phyloP scores from a whole-genome alignment of 2,888 invertebrate species.

The Carterocephalus palaemon region DNA sequence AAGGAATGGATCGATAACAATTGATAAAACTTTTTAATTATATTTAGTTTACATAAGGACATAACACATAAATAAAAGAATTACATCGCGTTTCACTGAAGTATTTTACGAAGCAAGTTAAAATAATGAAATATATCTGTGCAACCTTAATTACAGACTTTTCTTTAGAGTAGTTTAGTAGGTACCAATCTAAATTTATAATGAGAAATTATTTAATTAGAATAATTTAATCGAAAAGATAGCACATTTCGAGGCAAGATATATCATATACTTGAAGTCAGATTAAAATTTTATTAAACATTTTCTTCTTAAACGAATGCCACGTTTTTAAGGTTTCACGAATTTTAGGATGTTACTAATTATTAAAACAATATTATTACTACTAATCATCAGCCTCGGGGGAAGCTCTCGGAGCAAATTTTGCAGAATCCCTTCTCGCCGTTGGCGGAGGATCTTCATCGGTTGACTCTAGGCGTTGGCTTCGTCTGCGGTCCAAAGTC shows the following conservation, averaged over 20 bases:
- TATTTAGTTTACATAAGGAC: conserved; percentile 16
- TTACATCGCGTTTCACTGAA: conserved; percentile 9
- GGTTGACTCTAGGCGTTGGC: conserved; percentile 34
- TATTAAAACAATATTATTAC: conserved; percentile 41
- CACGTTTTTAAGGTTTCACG: conserved; percentile 16
- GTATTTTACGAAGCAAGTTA: conserved; percentile 16
- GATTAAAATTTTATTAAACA: conserved; percentile 15
- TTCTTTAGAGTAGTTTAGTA: too few relatives aligned
- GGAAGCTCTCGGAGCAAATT: conserved; percentile 50
- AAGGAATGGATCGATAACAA: too few relatives aligned
- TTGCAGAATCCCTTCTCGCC: conserved; percentile 32
- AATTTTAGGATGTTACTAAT: conserved; percentile 11
- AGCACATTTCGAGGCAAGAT: conserved; percentile 18
- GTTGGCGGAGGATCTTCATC: conserved; percentile 44
- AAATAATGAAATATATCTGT: conserved; percentile 2
- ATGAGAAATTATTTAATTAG: conserved; percentile 5
- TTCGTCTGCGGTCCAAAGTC: conserved; percentile 66
- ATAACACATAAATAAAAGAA: conserved; percentile 11
- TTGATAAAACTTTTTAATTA: conserved; percentile 8
- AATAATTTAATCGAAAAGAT: conserved; percentile 12
- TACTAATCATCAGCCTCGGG: conserved; percentile 65
- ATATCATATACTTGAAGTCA: conserved; percentile 5
- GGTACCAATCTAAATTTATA: neutral
- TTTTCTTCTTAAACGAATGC: conserved; percentile 21
- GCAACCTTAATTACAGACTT: neutral